Base-by-base conservation (phyloP, 2,797 vertebrate species). In the Dendrocincla tyrannina region DNA sequence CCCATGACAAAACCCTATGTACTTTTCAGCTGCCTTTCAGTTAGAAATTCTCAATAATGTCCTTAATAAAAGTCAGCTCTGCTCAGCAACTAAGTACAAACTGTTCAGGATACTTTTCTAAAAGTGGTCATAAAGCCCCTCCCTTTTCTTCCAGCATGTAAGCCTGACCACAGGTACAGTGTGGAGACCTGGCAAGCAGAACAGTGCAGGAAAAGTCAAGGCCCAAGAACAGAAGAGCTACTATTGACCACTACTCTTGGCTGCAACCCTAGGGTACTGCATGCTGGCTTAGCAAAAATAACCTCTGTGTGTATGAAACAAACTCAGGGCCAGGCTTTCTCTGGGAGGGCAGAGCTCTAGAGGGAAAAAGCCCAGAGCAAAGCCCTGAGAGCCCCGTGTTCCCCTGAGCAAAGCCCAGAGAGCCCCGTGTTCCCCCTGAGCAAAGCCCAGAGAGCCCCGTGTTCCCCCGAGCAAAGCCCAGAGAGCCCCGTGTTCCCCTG, bases 1-100 rank as follows among this genome's bases (percentile, higher is more conserved):
- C 85, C 73, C 78, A 66, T 91, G 81, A 87, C 70, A 92, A 85
- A 94, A 73, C 52, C 68, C 47, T 39, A 47, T 35, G 73, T 67
- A 55, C 64, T 95, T 93, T 73, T 85, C 86, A 95, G 76, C 52
- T 74, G 66, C 44, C 58, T 85, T 86, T 64, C 56, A 81, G 75
- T 41, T 83, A 77, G 70, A 88, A 41, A 60, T 92, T 82, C 80
- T 74, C 49, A 44, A 72, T 76, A 60, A 79, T 32, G 52, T 55
- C 69, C 66, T 78, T 35, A 84, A 68, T 79, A 88, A 59, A 86
- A 89, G 39, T 79, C 62, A 89, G 50, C 76, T 92, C 58, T 85
- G 72, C 37, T 90, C 78, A 89, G 46, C 44, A 82, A 24, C 39
- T 47, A 83, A 63, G 60, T 60, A 94, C 81, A 86, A 88, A 76